Evolutionary conservation across 2,113 vertebrate genomes (phyloP).

Genomic region (Coreoperca whiteheadi): DNA sequence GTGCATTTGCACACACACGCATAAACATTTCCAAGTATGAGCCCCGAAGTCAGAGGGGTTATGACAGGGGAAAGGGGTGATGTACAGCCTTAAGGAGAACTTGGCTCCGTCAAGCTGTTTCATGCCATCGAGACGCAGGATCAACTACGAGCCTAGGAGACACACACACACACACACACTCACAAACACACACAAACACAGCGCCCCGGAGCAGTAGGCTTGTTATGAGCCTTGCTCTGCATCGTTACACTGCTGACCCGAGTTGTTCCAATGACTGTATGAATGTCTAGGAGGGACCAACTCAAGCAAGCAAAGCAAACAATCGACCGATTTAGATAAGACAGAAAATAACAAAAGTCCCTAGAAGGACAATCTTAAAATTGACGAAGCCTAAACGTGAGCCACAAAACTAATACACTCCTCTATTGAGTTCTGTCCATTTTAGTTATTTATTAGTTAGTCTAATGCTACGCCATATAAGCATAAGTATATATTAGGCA

Average conservation of each 20-base stretch:
- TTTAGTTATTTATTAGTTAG: slow-evolving; percentile 71
- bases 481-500: slow-evolving; percentile 72
- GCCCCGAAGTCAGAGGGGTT: slow-evolving; percentile 12
- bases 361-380: slow-evolving; percentile 27
- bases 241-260: slow-evolving; percentile 72
- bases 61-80: slow-evolving; percentile 32
- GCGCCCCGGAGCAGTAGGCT: slow-evolving; percentile 53
- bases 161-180: slow-evolving; percentile 19
- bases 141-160: slow-evolving; percentile 60
- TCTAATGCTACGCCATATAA: slow-evolving; percentile 74
- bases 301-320: slow-evolving; percentile 53
- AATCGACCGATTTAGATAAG: slow-evolving; percentile 35
- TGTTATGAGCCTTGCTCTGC: slow-evolving; percentile 54
- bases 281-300: slow-evolving; percentile 24
- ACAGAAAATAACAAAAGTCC: slow-evolving; percentile 17
- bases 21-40: slow-evolving; percentile 18
- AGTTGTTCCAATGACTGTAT: slow-evolving; percentile 48
- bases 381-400: slow-evolving; percentile 42
- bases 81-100: slow-evolving; percentile 56
- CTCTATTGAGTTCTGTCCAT: slow-evolving; percentile 64
- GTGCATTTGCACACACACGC: neutral
- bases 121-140: slow-evolving; percentile 61
- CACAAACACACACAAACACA: slow-evolving; percentile 8
- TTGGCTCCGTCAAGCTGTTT: slow-evolving; percentile 74
- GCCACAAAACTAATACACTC: slow-evolving; percentile 62